Evolutionary conservation across 2,797 vertebrate species (phyloP), one percentile per base, ranked within the genome.

Genomic region (Tachyglossus aculeatus): DNA sequence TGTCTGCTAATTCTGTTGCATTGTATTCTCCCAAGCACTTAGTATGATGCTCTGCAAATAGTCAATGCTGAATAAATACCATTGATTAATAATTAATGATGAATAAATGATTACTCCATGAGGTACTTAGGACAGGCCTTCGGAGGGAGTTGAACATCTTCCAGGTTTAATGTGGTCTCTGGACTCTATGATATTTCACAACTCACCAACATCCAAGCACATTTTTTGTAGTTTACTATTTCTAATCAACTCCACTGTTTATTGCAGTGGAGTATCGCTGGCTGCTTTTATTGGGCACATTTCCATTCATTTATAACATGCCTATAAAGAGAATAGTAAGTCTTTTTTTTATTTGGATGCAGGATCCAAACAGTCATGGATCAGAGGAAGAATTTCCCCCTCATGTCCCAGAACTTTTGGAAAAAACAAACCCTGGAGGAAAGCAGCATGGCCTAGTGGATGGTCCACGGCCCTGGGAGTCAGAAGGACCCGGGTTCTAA

Each of bases 301-400:
- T 85, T 84, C 63, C 71, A 43, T 59, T 39, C 73, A 65, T 71
- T 76, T 78, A 39, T 71, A 82, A 77, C 50, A 53, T 24, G 1
- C 85, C 86, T 83, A 83, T 59, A 65, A n/a, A n/a, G 68, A 56
- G 60, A 80, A 74, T 65, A 84, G 75, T 86, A 76, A 73, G 59
- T 38, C 16, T 43, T 64, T 74, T 67, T 63, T 44, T 29, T 62
- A 52, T 67, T 70, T 62, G n/a, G n/a, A n/a, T n/a, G n/a, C n/a
- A n/a, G n/a, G n/a, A n/a, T n/a, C n/a, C n/a, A n/a, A n/a, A n/a
- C n/a, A n/a, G n/a, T n/a, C n/a, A n/a, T n/a, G n/a, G n/a, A n/a
- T n/a, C n/a, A n/a, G n/a, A n/a, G n/a, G n/a, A n/a, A n/a, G n/a
- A n/a, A n/a, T n/a, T n/a, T n/a, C n/a, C n/a, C n/a, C n/a, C n/a